Base-by-base conservation (phyloP, 2,888 invertebrate genomes). In the Bombylius major region DNA sequence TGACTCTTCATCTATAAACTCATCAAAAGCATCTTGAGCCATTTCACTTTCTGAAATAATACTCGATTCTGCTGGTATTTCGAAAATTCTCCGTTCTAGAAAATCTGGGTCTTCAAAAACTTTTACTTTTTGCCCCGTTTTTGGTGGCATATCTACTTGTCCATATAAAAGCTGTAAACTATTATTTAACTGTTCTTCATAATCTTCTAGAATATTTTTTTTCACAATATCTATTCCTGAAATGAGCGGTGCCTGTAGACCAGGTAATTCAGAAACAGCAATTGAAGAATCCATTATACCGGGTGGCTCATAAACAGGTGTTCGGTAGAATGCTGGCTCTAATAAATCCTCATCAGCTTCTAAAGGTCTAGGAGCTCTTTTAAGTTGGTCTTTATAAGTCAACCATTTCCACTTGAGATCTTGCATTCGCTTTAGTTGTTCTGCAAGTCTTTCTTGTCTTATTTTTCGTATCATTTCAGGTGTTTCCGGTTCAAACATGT, bases 321-420 rank as follows among this genome's bases (percentile, higher is more conserved):
- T 31, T n/a, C 47, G 52, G 34, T 54, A 58, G 11, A 56, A 39
- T n/a, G 47, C 53, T n/a, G 58, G 58, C 5, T 56, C 56, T 9
- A 58, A 42, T 4, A 58, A 42, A 47, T 58, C 58, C 42, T 54
- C 48, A 23, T 58, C 58, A 12, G 47, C 36, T 49, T 34, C 49
- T 46, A 32, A 46, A 47, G 14, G 9, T 33, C 32, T 45, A 8
- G 36, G 3, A 9, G 36, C 44, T 44, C 7, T 44, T 44, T 32
- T 44, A 32, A 23, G n/a, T 42, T 44, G 44, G 44, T 42, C 51
- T 44, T 44, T 32, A 11, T 32, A 42, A 42, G 7, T 44, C 44
- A 31, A 23, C 31, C n/a, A 51, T 42, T 32, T 39, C 31, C 11
- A 13, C 44, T 44, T 44, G 44, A 32, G 45, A 34, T 47, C 13